Evolutionary conservation across 1,140 invertebrate genomes (phyloP).

Genomic region (Dolichoris vasculosae): DNA sequence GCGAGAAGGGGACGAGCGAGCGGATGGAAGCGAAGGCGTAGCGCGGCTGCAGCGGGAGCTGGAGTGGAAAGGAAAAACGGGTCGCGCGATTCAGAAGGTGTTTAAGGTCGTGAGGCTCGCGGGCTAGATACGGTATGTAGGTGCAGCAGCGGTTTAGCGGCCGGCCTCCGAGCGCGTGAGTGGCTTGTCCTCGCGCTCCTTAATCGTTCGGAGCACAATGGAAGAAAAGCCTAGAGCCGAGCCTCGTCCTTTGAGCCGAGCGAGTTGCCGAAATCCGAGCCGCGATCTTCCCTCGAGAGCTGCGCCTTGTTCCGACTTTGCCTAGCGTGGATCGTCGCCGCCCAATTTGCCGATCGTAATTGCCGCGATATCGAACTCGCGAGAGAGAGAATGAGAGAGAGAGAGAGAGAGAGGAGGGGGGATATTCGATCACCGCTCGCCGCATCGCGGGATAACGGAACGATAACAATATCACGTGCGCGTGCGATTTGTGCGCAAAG

Average conservation of each 20-base stretch:
- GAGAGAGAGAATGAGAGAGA: too few relatives aligned
- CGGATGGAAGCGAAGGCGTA: background rate
- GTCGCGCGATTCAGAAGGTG: background rate
- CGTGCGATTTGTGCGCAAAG: background rate
- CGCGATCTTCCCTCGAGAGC: too few relatives aligned
- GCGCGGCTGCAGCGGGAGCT: too few relatives aligned
- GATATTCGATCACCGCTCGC: background rate
- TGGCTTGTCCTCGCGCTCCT: conserved; percentile 59
- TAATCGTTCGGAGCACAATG: conserved; percentile 43
- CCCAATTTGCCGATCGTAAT: background rate
- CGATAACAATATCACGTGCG: background rate
- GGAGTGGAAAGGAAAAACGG: background rate
- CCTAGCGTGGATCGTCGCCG: background rate
- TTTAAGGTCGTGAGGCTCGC: conserved; percentile 8
- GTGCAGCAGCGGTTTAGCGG: conserved; percentile 24
- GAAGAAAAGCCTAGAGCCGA: too few relatives aligned
- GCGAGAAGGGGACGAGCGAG: too few relatives aligned
- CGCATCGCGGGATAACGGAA: background rate
- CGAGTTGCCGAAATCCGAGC: background rate
- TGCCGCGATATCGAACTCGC: background rate
- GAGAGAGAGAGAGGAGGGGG: background rate
- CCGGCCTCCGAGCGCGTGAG: conserved; percentile 40
- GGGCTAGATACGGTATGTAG: conserved; percentile 36
- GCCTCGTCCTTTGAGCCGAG: background rate
- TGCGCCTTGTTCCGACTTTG: too few relatives aligned